Base-by-base conservation (phyloP, 2,888 invertebrate genomes). In the Tromatobia lineatoria region DNA sequence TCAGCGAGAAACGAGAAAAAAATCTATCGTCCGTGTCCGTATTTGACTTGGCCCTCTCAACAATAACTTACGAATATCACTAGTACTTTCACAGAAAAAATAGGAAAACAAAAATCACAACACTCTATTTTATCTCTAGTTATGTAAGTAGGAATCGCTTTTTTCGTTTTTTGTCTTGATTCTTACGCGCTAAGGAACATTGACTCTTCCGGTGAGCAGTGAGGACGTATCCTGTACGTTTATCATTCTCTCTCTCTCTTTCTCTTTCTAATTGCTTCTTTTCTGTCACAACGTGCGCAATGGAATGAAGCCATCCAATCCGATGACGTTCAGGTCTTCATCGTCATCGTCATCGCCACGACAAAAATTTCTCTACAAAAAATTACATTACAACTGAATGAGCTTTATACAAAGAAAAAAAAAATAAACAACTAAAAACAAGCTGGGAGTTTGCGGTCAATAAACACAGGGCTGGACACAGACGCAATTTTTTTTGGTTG, bases 271-370 rank as follows among this genome's bases (percentile, higher is more conserved):
- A 85, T 82, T 85, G 88, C 86, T 87, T 87, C 86, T 83, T 85
- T 79, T 76, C 75, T 69, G 73, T 91, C 89, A 92, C 86, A 93
- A 91, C 71, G 91, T 92, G 89, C 92, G 91, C 88, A 93, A 92
- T 78, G 92, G 92, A 91, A 93, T 93, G 90, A 91, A 93, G 91
- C 92, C 93, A 85, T 92, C 91, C 90, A 92, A 90, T 90, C 92
- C 92, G 88, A 92, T 88, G 91, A 91, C 90, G 90, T 87, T 92
- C 89, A 91, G 91, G 88, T 92, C 92, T 90, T 91, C 91, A 85
- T 90, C 90, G 87, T 90, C 90, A 86, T 87, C 88, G 88, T 88
- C 86, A 88, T 89, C 87, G 85, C 88, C 87, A 87, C 85, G 86
- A 82, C 75, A 84, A 86, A 85, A 86, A 83, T 80, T 90, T 87